Conservation (phyloP, 2,888 invertebrate genomes). For the Amblyteles armatorius region DNA sequence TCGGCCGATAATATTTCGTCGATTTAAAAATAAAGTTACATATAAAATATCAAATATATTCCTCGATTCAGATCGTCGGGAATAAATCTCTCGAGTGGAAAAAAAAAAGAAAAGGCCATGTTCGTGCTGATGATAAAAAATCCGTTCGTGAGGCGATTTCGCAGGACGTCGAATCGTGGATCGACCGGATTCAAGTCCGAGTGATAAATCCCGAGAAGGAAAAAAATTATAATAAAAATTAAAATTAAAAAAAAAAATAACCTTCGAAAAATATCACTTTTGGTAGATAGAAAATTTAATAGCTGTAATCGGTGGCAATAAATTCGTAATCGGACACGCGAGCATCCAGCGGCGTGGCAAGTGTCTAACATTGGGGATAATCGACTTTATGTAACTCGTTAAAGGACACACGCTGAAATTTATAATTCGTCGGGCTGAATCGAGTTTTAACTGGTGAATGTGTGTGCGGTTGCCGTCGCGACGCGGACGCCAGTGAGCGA, state of each 20-base stretch:
- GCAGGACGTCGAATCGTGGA: slow-evolving; percentile 77
- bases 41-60: too few relatives aligned
- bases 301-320: slow-evolving; percentile 9
- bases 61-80: too few relatives aligned
- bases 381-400: slow-evolving; percentile 54
- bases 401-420: slow-evolving; percentile 53
- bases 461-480: slow-evolving; percentile 22
- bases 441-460: slow-evolving; percentile 60
- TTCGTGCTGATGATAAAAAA: slow-evolving; percentile 26
- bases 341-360: slow-evolving; percentile 1
- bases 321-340: slow-evolving; percentile 13
- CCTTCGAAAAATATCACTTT: background rate
- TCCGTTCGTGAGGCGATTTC: slow-evolving; percentile 73
- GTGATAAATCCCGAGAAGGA: slow-evolving; percentile 48
- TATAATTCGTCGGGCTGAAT: slow-evolving; percentile 56
- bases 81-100: too few relatives aligned
- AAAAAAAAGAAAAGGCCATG: slow-evolving; percentile 26
- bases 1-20: background rate
- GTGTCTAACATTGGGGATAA: slow-evolving; percentile 25
- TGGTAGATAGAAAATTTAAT: slow-evolving; percentile 1
- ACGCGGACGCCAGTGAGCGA: slow-evolving; percentile 16
- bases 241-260: background rate
- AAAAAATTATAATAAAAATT: background rate
- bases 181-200: slow-evolving; percentile 73
- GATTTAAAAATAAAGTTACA: background rate